These are phyloP conservation scores for Chymomyza caudatula DNA, from an alignment of 2,888 invertebrate genomes.

Conservation along the genomic window DNA sequence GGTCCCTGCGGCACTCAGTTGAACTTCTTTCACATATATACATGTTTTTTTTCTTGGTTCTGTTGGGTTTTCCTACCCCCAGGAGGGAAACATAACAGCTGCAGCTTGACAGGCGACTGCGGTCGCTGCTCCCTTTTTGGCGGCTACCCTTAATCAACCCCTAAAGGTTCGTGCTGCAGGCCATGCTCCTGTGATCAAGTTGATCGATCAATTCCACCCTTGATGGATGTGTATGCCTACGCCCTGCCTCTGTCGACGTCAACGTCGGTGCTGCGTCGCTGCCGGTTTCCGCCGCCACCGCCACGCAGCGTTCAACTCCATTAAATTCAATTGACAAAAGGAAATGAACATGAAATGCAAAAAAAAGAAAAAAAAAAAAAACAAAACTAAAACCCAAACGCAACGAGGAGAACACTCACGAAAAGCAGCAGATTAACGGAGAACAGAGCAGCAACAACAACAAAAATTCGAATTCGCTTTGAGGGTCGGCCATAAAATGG, in stretches of 20 bases:
- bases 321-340: slow-evolving; percentile 61
- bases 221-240: slow-evolving; percentile 29
- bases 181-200: slow-evolving; percentile 60
- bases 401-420: neutral
- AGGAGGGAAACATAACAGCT: neutral
- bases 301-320: slow-evolving; percentile 46
- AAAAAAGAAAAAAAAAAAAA: slow-evolving; percentile 41
- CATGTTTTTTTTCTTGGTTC: neutral
- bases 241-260: neutral
- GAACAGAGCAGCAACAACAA: neutral
- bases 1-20: neutral
- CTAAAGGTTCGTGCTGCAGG: slow-evolving; percentile 1
- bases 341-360: slow-evolving; percentile 67
- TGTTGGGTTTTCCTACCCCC: neutral
- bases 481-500: neutral
- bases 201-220: slow-evolving; percentile 68
- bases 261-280: slow-evolving; percentile 1
- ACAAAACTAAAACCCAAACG: slow-evolving; percentile 26
- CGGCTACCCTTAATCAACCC: neutral
- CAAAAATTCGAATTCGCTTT: neutral
- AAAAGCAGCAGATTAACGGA: neutral
- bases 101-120: neutral
- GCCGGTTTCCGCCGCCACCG: neutral
- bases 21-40: neutral
- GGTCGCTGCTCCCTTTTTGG: neutral